These are phyloP conservation scores for Xenopus tropicalis DNA, from an alignment of 2,113 vertebrate species.

Conservation along the genomic window DNA sequence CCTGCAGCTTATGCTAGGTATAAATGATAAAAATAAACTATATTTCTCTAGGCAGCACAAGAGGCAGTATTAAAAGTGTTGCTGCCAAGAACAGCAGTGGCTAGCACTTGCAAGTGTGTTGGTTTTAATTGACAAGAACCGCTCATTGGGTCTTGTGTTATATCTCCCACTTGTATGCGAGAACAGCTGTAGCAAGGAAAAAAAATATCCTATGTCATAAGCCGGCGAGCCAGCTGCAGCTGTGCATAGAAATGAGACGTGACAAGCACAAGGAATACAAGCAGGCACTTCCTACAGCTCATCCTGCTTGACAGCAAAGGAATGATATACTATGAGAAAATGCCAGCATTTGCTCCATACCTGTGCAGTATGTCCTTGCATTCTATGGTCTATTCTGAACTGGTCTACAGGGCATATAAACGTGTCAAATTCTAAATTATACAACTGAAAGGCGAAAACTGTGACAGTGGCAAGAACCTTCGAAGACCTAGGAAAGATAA, in stretches of 20 bases:
- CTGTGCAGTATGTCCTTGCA: no score
- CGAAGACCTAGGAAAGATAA: no score
- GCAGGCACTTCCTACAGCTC: no score
- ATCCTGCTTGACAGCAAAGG: no score
- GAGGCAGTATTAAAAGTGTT: background rate
- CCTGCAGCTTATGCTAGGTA: conserved; percentile 14
- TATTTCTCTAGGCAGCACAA: conserved; percentile 18
- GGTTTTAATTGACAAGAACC: conserved; percentile 20
- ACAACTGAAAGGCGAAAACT: no score
- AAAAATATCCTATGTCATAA: conserved; percentile 24
- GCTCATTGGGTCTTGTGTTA: conserved; percentile 15
- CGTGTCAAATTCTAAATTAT: no score
- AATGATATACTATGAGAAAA: no score
- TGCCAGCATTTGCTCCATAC: no score
- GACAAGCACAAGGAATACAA: background rate
- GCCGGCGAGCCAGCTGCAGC: conserved; percentile 3
- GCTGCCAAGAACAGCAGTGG: conserved; percentile 24
- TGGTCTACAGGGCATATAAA: no score
- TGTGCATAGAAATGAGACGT: conserved; percentile 11
- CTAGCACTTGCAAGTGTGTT: conserved; percentile 10
- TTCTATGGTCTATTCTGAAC: no score
- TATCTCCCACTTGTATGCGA: conserved; percentile 1
- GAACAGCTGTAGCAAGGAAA: conserved; percentile 9
- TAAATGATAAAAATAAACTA: conserved; percentile 30
- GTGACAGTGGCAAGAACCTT: no score